Base-by-base conservation (phyloP, 2,113 vertebrate species). In the Microcebus griseorufus region DNA sequence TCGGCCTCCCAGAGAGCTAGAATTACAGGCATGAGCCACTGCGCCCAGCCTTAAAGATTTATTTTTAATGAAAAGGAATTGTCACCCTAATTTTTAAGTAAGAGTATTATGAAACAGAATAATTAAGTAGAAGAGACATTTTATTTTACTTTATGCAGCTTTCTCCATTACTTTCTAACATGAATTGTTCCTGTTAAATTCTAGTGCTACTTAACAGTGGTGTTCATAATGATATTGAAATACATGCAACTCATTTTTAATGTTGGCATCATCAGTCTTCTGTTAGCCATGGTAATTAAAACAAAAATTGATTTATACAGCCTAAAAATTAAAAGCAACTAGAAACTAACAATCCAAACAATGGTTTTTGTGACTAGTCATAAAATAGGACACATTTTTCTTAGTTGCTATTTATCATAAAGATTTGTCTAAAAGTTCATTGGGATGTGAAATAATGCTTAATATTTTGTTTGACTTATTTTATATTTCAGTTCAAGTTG, bases 211-310 rank as follows among this genome's bases (percentile, higher is more conserved):
- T 64, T 93, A 95, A 55, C 34, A 97, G 2, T 87, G 9, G 23
- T 94, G 14, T 67, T 75, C 6, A 60, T 94, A 64, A 75, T 96
- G 65, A 91, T 95, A 91, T 29, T 51, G 75, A 98, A 96, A 69
- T 72, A n/a, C 72, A 83, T 37, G 70, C 34, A 91, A 96, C 16
- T 73, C 72, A 87, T 88, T 86, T 97, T 94, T 83, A 90, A 84
- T 96, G 8, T 25, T 88, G 60, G 37, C 37, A 55, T 29, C 6
- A 2, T 92, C 53, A 93, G 37, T 90, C 51, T 65, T 95, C 1
- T 67, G 20, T 95, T 80, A 96, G 62, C 51, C 60, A 69, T 82
- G 80, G 90, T 80, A 80, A 96, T 97, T 97, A 95, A 87, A 62
- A 89, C 53, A 94, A 92, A 82, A 58, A 39, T 92, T 96, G 67